Evolutionary conservation across 1,140 invertebrate genomes (phyloP), one percentile per base, ranked within the genome.

Genomic region (Phocides pigmalion): DNA sequence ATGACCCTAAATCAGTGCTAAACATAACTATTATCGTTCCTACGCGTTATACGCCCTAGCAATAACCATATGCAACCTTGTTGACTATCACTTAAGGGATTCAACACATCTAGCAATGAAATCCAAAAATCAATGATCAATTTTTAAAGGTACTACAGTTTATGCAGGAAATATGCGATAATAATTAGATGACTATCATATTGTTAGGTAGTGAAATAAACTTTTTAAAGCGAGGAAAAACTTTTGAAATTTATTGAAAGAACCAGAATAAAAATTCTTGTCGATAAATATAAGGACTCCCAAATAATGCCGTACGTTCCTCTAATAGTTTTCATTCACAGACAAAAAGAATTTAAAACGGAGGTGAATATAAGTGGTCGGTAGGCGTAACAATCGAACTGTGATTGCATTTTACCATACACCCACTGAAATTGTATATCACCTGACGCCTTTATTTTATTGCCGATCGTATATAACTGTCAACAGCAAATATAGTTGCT

Each of bases 21-120:
- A 61, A 61, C 46, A 47, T 47, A 35, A 61, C 56, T 47, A 61
- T 61, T 61, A 61, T 39, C 28, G 46, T 61, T 22, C 58, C 58
- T 61, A 61, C 56, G 56, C 56, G 46, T 47, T 59, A 59, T 49
- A 61, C 58, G 58, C 58, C 58, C 58, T 61, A 61, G 58, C 58
- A 50, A 39, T 61, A 49, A 22, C 42, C 58, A 50, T 61, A 61
- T 44, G 44, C 19, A 49, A 20, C 28, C 58, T 61, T 61, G 58
- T 61, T 61, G 44, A 61, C 44, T 47, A 49, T 61, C 32, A 49
- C 56, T 61, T 61, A 37, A 37, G 56, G 32, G 56, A 61, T 42
- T 49, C 15, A 61, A 16, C 19, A 61, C 32, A 61, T 47, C 4
- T 20, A 35, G 37, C 28, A 9, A 49, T 25, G n/a, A n/a, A n/a